These are phyloP conservation scores for Drosophila tsacasi DNA, from an alignment of 1,140 invertebrate genomes.

Conservation along the genomic window DNA sequence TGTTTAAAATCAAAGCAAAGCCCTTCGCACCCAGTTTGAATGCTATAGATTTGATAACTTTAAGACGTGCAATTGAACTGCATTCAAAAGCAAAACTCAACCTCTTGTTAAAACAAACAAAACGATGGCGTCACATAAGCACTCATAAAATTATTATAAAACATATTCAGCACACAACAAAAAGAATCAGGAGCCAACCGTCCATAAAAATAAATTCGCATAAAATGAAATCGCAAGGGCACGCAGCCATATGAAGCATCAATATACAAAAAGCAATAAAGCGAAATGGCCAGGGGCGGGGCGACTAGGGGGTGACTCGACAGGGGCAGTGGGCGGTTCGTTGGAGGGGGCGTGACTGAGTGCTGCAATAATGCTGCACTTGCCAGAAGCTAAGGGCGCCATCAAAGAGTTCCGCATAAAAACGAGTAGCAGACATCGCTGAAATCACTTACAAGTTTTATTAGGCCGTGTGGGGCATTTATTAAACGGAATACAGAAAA, in stretches of 20 bases:
- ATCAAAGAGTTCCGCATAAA: conserved; percentile 38
- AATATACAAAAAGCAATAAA: conserved; percentile 64
- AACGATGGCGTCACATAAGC: conserved; percentile 21
- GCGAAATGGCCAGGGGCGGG: conserved; percentile 37
- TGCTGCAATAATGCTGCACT: conserved; percentile 60
- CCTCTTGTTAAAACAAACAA: conserved; percentile 20
- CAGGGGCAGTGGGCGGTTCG: neutral
- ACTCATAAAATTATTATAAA: conserved; percentile 50
- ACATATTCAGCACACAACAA: conserved; percentile 42
- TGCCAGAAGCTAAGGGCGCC: conserved; percentile 24
- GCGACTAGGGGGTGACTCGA: neutral
- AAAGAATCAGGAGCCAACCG: conserved; percentile 41
- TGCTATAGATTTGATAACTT: neutral
- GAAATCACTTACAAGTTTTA: conserved; percentile 26
- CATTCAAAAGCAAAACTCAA: conserved; percentile 16
- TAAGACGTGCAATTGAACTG: conserved; percentile 1
- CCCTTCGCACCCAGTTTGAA: accelerated
- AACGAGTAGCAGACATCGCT: conserved; percentile 3
- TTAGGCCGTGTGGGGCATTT: neutral
- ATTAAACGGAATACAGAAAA: neutral
- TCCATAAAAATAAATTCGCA: conserved; percentile 52
- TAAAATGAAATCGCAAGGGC: conserved; percentile 47
- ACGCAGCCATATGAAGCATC: conserved; percentile 48
- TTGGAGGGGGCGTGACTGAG: neutral
- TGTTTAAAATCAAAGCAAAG: neutral